phyloP scores from a whole-genome alignment of 92 coral and sea anemone genomes.

The Galaxea fascicularis region DNA sequence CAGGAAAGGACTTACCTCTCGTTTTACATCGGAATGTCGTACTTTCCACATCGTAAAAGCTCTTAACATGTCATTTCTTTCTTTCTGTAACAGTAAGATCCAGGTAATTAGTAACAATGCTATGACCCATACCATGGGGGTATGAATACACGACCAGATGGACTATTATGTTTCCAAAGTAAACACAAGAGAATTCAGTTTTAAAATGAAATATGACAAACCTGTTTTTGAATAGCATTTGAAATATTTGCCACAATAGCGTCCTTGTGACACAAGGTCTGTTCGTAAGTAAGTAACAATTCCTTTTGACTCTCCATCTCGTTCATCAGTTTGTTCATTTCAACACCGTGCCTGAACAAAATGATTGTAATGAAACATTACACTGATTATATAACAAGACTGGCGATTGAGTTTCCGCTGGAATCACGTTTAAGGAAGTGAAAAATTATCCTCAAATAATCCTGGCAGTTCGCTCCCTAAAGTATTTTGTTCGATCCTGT shows the following conservation, averaged over 20 bases:
- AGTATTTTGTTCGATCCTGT: too few species aligned
- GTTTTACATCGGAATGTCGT: constrained; percentile 89
- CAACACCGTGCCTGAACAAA: constrained; percentile 81
- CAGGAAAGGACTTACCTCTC: constrained; percentile 71
- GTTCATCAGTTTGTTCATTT: constrained; percentile 87
- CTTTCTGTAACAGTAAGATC: constrained; percentile 60
- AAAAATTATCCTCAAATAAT: too few species aligned
- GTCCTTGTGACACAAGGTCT: constrained; percentile 88
- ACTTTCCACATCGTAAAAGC: constrained; percentile 90
- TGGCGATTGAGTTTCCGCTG: too few species aligned
- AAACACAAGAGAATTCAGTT: not conserved
- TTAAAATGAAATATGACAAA: constrained; percentile 17
- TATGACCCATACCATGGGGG: not conserved
- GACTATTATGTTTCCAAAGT: too few species aligned
- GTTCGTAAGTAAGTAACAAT: constrained; percentile 89
- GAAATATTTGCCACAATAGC: constrained; percentile 92
- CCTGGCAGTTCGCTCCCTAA: too few species aligned
- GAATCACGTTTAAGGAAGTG: too few species aligned
- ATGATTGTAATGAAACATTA: not conserved
- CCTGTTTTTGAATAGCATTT: constrained; percentile 95
- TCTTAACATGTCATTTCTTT: constrained; percentile 86
- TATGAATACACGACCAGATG: not conserved
- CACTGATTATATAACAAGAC: too few species aligned
- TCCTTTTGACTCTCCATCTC: constrained; percentile 97
- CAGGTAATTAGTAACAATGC: not conserved